phyloP scores from a whole-genome alignment of 2,888 invertebrate genomes.

The Chrysina gloriosa region DNA sequence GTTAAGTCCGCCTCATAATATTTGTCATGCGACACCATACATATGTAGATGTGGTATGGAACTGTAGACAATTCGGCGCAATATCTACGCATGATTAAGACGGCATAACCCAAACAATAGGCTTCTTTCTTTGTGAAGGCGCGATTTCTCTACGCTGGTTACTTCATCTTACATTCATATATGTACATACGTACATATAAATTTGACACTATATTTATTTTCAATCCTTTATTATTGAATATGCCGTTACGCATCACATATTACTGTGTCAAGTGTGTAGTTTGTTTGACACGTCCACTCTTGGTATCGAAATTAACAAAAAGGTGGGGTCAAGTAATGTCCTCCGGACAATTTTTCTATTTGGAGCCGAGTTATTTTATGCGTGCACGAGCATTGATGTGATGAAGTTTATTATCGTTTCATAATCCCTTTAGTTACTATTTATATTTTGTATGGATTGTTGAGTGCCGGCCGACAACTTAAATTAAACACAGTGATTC shows the following conservation, averaged over 20 bases:
- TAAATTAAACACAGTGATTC: constrained; percentile 33
- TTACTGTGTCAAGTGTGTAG: constrained; percentile 31
- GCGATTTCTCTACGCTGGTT: background rate
- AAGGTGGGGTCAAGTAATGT: constrained; percentile 37
- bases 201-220: constrained; percentile 22
- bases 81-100: too few species aligned
- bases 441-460: constrained; percentile 19
- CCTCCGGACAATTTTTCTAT: constrained; percentile 28
- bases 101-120: background rate
- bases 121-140: background rate
- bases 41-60: too few species aligned
- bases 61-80: too few species aligned
- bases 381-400: constrained; percentile 3
- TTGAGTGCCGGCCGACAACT: constrained; percentile 2
- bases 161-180: background rate
- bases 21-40: too few species aligned
- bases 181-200: background rate
- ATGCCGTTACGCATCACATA: constrained; percentile 30
- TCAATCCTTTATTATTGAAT: constrained; percentile 21
- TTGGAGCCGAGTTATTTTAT: constrained; percentile 14
- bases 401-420: constrained; percentile 31
- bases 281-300: constrained; percentile 33
- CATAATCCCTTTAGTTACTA: constrained; percentile 22
- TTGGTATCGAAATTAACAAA: constrained; percentile 26
- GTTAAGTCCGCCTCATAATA: too few species aligned